Conservation (phyloP, 2,113 vertebrate species). For the Oreochromis tanganicae region DNA sequence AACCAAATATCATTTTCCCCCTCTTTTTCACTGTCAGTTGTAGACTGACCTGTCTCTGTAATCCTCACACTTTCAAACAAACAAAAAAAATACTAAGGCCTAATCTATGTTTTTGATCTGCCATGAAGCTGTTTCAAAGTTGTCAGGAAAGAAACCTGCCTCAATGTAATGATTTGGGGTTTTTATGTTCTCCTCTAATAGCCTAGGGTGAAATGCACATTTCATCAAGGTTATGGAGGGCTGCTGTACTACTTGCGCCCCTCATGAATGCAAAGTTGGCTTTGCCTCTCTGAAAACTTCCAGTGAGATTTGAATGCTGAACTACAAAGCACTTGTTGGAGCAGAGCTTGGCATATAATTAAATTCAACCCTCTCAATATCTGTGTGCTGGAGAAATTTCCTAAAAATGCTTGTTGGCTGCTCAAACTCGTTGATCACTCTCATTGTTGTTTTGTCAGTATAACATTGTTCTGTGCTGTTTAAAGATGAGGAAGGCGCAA, state of each 20-base stretch:
- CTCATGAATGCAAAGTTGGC: slow-evolving; percentile 70
- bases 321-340: slow-evolving; percentile 70
- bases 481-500: not conserved
- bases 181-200: slow-evolving; percentile 62
- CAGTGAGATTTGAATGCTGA: slow-evolving; percentile 62
- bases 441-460: not conserved
- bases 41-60: slow-evolving; percentile 37
- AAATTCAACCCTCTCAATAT: slow-evolving; percentile 39
- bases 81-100: not conserved
- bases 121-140: slow-evolving; percentile 52
- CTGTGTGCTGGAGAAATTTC: slow-evolving; percentile 32
- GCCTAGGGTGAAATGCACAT: slow-evolving; percentile 74
- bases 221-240: slow-evolving; percentile 72
- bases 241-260: slow-evolving; percentile 54
- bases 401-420: slow-evolving; percentile 36
- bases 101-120: slow-evolving; percentile 52
- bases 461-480: not conserved
- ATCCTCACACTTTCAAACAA: slow-evolving; percentile 7
- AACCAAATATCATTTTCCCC: not conserved
- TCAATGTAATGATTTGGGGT: slow-evolving; percentile 48
- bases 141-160: slow-evolving; percentile 56
- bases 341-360: slow-evolving; percentile 60
- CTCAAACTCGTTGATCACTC: slow-evolving; percentile 25
- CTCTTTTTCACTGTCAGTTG: slow-evolving; percentile 27
- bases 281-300: slow-evolving; percentile 63